Conservation (phyloP, 2,888 invertebrate genomes). For the Drosophila longiperda region DNA sequence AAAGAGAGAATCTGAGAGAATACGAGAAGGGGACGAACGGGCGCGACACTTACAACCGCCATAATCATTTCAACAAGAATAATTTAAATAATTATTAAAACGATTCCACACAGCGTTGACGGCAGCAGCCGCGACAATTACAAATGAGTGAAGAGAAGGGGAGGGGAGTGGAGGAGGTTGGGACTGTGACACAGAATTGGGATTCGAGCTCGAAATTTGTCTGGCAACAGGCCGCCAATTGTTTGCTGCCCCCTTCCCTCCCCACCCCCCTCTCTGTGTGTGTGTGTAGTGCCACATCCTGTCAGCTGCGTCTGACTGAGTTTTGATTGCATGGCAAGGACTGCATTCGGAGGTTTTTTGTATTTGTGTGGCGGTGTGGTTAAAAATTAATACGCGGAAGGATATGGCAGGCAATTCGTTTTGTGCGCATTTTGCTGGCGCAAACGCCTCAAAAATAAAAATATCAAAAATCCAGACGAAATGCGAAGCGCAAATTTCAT, state of each 20-base stretch:
- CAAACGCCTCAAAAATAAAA: constrained; percentile 36
- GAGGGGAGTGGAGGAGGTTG: not conserved
- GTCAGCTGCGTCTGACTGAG: constrained; percentile 53
- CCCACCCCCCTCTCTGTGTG: not conserved
- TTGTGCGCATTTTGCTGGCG: constrained; percentile 47
- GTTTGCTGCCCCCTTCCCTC: constrained; percentile 10
- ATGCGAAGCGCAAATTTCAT: constrained; percentile 55
- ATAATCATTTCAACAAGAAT: constrained; percentile 83
- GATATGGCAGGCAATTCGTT: constrained; percentile 80
- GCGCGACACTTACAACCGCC: constrained; percentile 76
- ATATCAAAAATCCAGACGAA: constrained; percentile 57
- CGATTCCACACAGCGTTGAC: constrained; percentile 72
- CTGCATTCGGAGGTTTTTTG: constrained; percentile 40
- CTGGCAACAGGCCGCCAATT: constrained; percentile 67
- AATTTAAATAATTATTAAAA: constrained; percentile 82
- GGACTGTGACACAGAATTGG: constrained; percentile 10
- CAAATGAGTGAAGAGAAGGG: constrained; percentile 40
- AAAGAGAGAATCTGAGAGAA: constrained; percentile 1
- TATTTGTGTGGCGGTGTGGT: constrained; percentile 67
- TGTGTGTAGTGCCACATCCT: constrained; percentile 35
- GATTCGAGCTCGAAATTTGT: constrained; percentile 44
- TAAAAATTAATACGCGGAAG: constrained; percentile 81
- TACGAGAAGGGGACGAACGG: constrained; percentile 24
- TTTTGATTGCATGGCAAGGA: constrained; percentile 58
- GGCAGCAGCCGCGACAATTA: constrained; percentile 71